A percentile compares a stretch with the other conserved stretches of the same genome.
Evolutionary conservation across 2,888 invertebrate genomes (phyloP).

Genomic region (Silvanus unidentatus): DNA sequence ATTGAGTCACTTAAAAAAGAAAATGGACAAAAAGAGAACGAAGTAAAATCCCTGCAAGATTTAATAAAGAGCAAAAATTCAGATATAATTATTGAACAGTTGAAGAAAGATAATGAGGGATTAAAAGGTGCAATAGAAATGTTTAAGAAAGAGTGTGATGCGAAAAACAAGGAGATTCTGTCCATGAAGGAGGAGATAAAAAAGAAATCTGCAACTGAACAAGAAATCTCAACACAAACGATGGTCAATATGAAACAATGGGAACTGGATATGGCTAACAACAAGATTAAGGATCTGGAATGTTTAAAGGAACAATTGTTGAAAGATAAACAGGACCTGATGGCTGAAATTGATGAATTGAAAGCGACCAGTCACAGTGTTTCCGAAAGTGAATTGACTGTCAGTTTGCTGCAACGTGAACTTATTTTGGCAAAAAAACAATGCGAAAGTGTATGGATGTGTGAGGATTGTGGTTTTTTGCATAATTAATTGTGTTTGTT

Average conservation of each 20-base stretch:
- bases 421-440: too few species aligned
- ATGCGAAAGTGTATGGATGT: too few species aligned
- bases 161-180: constrained; percentile 32
- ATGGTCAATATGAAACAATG: constrained; percentile 24
- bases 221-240: not conserved
- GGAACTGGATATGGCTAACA: constrained; percentile 28
- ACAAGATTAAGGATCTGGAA: constrained; percentile 29
- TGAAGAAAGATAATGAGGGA: constrained; percentile 30
- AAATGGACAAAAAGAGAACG: too few species aligned
- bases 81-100: too few species aligned
- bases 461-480: too few species aligned
- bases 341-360: not conserved
- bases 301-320: constrained; percentile 10
- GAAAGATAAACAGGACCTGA: constrained; percentile 14
- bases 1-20: too few species aligned
- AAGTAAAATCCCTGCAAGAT: too few species aligned
- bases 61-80: too few species aligned
- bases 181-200: constrained; percentile 44
- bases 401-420: too few species aligned
- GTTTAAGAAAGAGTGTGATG: constrained; percentile 14
- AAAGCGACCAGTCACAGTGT: too few species aligned
- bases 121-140: constrained; percentile 16
- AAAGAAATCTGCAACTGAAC: constrained; percentile 7
- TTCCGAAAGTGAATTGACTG: too few species aligned
- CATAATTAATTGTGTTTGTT: too few species aligned